These are phyloP conservation scores for Choloepus didactylus DNA, from an alignment of 2,797 vertebrate species.

Conservation along the genomic window DNA sequence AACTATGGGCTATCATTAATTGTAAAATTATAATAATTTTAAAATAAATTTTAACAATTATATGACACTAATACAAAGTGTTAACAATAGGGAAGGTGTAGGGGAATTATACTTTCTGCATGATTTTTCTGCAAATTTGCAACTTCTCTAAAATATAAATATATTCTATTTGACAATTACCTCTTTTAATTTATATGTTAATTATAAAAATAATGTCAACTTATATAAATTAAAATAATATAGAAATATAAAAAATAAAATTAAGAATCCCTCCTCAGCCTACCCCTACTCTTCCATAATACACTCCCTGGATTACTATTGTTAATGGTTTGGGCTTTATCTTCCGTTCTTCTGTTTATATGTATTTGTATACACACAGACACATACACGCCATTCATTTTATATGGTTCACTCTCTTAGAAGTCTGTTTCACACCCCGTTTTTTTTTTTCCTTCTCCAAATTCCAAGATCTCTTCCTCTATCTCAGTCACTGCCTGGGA, in stretches of 20 bases:
- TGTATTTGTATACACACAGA: not conserved
- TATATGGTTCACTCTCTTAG: not conserved
- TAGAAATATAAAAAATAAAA: not conserved
- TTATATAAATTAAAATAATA: slow-evolving; percentile 15
- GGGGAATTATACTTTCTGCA: no score
- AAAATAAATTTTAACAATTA: no score
- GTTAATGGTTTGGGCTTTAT: not conserved
- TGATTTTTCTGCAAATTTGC: no score
- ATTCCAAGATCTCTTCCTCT: not conserved
- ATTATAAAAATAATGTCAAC: not conserved
- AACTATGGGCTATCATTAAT: no score
- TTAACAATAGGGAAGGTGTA: no score
- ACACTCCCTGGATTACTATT: not conserved
- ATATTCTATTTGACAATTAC: not conserved
- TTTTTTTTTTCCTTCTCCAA: not conserved
- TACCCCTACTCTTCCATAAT: not conserved
- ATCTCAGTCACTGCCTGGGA: not conserved
- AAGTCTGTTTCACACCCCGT: not conserved
- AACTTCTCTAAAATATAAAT: not conserved
- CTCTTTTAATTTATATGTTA: not conserved
- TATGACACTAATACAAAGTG: no score
- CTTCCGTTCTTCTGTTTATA: not conserved
- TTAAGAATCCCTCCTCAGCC: not conserved
- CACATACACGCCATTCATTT: not conserved
- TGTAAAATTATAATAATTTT: no score